These are phyloP conservation scores for Sebastes iracundus DNA, from an alignment of 2,797 vertebrate species.

Conservation along the genomic window DNA sequence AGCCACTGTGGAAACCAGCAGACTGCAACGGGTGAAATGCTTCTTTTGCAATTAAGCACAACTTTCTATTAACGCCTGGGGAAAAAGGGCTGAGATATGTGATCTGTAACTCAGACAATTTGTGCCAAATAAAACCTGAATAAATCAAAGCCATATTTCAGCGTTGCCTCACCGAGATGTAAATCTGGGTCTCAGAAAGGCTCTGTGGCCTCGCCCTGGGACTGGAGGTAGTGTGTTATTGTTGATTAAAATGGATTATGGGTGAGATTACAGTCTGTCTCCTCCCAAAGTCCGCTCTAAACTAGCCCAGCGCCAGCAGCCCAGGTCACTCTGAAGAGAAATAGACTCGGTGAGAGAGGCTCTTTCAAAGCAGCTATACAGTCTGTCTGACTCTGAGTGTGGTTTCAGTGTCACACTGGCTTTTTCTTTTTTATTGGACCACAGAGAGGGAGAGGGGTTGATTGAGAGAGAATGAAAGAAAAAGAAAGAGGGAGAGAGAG, in stretches of 20 bases:
- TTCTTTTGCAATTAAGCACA: conserved; percentile 65
- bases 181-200: conserved; percentile 77
- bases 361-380: conserved; percentile 65
- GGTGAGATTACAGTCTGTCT: conserved; percentile 79
- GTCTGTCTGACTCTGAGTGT: conserved; percentile 48
- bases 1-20: neutral
- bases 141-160: conserved; percentile 85
- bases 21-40: conserved; percentile 35
- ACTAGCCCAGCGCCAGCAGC: conserved; percentile 61
- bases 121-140: conserved; percentile 84
- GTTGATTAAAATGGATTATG: conserved; percentile 86
- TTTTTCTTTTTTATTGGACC: conserved; percentile 65
- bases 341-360: conserved; percentile 62
- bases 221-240: conserved; percentile 80
- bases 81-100: conserved; percentile 63
- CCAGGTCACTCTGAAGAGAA: conserved; percentile 68
- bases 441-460: conserved; percentile 35
- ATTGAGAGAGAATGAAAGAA: conserved; percentile 31
- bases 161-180: conserved; percentile 73
- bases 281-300: conserved; percentile 76
- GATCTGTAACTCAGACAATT: conserved; percentile 77
- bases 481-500: neutral
- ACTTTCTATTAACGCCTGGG: conserved; percentile 62
- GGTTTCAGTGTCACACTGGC: conserved; percentile 68
- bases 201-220: conserved; percentile 72